These are phyloP conservation scores for Ormyrus labotus DNA, from an alignment of 2,888 invertebrate species.

Conservation along the genomic window DNA sequence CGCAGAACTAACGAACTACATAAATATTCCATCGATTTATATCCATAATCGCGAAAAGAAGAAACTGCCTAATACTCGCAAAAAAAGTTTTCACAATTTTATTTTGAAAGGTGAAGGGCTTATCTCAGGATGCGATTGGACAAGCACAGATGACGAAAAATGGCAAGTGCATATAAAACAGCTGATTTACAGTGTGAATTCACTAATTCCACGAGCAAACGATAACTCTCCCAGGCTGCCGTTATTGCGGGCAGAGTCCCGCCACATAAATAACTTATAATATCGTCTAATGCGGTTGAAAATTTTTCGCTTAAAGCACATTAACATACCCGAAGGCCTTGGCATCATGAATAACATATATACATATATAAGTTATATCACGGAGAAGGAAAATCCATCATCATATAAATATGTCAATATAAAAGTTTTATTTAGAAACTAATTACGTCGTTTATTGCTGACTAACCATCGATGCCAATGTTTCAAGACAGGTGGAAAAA, in stretches of 20 bases:
- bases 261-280: background rate
- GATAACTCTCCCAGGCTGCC: too few species aligned
- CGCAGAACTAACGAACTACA: background rate
- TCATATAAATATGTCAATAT: background rate
- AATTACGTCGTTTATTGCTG: too few species aligned
- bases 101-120: conserved; percentile 21
- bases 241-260: background rate
- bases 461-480: too few species aligned
- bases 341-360: background rate
- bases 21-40: background rate
- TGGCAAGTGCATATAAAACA: conserved; percentile 34
- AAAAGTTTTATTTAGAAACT: too few species aligned
- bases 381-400: background rate
- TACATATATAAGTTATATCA: background rate
- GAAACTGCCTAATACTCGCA: too few species aligned
- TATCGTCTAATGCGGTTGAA: background rate
- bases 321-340: conserved; percentile 23
- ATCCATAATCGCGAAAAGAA: background rate
- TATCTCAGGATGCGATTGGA: background rate
- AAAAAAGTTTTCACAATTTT: conserved; percentile 9
- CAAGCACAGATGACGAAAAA: conserved; percentile 7
- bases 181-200: background rate
- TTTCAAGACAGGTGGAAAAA: too few species aligned
- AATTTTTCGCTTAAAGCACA: background rate
- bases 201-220: too few species aligned